Percentiles rank a stretch among this genome's conserved stretches.
Conservation (phyloP, 1,140 invertebrate genomes). For the Drosophila ogumai region DNA sequence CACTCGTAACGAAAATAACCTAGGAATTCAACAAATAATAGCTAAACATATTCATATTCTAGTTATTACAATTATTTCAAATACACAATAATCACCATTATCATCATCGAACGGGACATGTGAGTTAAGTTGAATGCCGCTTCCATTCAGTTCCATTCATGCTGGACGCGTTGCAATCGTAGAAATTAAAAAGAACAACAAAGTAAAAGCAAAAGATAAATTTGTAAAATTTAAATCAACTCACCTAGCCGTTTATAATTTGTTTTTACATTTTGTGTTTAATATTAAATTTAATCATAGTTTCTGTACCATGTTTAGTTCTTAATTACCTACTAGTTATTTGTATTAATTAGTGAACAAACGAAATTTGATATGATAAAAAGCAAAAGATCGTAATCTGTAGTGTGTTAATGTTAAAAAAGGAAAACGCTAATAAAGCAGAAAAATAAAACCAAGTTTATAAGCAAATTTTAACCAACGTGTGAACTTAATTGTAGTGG, state of each 20-base stretch:
- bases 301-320: constrained; percentile 61
- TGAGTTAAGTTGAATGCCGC: constrained; percentile 21
- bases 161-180: constrained; percentile 30
- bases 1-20: constrained; percentile 18
- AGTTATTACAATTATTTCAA: constrained; percentile 32
- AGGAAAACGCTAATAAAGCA: constrained; percentile 43
- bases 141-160: constrained; percentile 11
- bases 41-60: constrained; percentile 31
- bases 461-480: constrained; percentile 58
- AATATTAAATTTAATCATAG: constrained; percentile 54
- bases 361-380: constrained; percentile 75
- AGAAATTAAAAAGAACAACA: constrained; percentile 28
- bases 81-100: constrained; percentile 28
- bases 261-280: constrained; percentile 35
- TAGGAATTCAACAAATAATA: constrained; percentile 21
- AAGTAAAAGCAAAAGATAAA: constrained; percentile 3
- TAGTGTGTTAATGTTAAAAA: constrained; percentile 75
- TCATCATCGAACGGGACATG: constrained; percentile 11
- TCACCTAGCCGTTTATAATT: constrained; percentile 40
- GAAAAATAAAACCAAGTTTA: constrained; percentile 69
- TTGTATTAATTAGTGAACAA: constrained; percentile 62
- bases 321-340: constrained; percentile 66
- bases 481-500: constrained; percentile 69
- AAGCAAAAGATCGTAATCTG: constrained; percentile 55
- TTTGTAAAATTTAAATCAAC: constrained; percentile 23